Conservation (phyloP, 1,140 invertebrate genomes). For the Eumaeus atala region DNA sequence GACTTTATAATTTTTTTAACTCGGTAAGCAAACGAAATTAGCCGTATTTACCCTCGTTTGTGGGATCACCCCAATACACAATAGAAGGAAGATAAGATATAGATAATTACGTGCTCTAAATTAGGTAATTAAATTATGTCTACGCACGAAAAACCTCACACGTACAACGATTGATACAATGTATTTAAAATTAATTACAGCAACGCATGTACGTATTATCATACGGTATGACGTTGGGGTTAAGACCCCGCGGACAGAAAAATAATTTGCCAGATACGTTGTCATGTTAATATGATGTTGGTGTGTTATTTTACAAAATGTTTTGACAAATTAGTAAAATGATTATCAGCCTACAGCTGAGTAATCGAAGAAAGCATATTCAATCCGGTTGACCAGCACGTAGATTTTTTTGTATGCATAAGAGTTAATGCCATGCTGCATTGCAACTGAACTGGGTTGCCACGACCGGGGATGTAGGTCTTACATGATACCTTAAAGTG, state of each 20-base stretch:
- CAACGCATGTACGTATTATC: slow-evolving; percentile 33
- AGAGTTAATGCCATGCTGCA: too few relatives aligned
- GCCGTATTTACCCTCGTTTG: neutral
- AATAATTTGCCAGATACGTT: slow-evolving; percentile 60
- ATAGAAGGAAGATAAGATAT: slow-evolving; percentile 1
- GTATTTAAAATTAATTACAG: slow-evolving; percentile 43
- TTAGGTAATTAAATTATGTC: neutral
- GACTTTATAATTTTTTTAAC: too few relatives aligned
- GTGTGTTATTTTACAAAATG: too few relatives aligned
- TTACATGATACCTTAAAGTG: too few relatives aligned
- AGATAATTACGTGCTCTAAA: neutral
- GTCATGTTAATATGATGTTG: too few relatives aligned
- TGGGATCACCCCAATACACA: neutral
- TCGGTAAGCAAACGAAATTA: neutral
- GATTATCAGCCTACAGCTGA: neutral
- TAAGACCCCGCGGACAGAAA: slow-evolving; percentile 54
- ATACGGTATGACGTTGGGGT: slow-evolving; percentile 41
- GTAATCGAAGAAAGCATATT: too few relatives aligned
- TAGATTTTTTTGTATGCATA: neutral
- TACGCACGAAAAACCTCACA: neutral
- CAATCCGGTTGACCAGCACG: neutral
- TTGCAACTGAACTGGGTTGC: too few relatives aligned
- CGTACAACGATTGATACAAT: neutral
- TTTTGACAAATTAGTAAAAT: neutral
- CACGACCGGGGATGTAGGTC: too few relatives aligned